These are phyloP conservation scores for Drosophila suzukii DNA, from an alignment of 1,140 invertebrate genomes.

Conservation along the genomic window DNA sequence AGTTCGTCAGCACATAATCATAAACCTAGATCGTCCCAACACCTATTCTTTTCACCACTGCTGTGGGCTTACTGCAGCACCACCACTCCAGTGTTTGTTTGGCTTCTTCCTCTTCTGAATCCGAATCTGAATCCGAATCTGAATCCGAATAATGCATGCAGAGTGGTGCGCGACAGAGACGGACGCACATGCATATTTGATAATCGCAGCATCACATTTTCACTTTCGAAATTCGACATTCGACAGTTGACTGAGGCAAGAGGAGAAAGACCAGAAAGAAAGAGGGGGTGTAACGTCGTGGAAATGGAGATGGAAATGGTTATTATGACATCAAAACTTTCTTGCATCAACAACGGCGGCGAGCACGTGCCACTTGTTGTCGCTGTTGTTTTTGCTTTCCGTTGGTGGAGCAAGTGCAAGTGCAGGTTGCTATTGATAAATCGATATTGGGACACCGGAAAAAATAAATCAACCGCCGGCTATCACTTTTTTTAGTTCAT, in stretches of 20 bases:
- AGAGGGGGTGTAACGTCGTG: conserved; percentile 16
- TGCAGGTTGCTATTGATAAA: conserved; percentile 26
- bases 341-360: conserved; percentile 34
- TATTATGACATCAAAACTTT: conserved; percentile 65
- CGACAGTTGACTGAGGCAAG: conserved; percentile 30
- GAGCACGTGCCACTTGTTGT: conserved; percentile 52
- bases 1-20: too few species aligned
- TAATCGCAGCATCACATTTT: conserved; percentile 58
- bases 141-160: conserved; percentile 46
- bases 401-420: conserved; percentile 25
- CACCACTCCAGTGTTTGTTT: conserved; percentile 24
- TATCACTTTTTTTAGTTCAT: background rate
- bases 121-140: conserved; percentile 12
- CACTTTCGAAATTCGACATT: conserved; percentile 71
- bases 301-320: conserved; percentile 29
- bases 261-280: conserved; percentile 1
- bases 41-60: background rate
- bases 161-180: conserved; percentile 26
- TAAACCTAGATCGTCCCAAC: background rate
- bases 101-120: conserved; percentile 17
- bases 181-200: conserved; percentile 46
- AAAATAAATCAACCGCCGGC: background rate
- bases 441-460: conserved; percentile 24
- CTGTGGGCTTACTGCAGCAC: conserved; percentile 1
- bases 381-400: background rate